Base-by-base conservation (phyloP, 2,888 invertebrate genomes). In the Steinernema carpocapsae region DNA sequence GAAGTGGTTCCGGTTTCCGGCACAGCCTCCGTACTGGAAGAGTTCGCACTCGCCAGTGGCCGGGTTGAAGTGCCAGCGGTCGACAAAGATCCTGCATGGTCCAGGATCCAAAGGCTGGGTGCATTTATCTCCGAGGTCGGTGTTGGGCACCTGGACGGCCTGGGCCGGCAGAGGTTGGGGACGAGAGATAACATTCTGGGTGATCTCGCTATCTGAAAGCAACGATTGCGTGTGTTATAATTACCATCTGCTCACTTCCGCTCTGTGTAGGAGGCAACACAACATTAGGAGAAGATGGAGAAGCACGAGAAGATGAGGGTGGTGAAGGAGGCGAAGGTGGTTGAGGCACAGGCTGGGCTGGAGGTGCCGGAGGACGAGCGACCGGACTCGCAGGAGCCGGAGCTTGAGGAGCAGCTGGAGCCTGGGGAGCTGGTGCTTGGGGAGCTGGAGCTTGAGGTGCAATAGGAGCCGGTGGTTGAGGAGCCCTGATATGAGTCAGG, bases 1-100 rank as follows among this genome's bases (percentile, higher is more conserved):
- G 81, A 87, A 87, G 76, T 87, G 87, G 74, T 87, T 87, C 26
- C 84, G 81, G 76, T 86, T 86, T 51, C 86, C 86, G 43, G 82
- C 84, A 73, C 87, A 86, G 59, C 87, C 86, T 59, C 84, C 84
- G 78, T 88, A 87, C 71, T 75, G 75, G 83, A 87, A 87, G 26
- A 83, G 79, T 70, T 85, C 85, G 74, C 87, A 87, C 17, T 78
- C 77, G 43, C 82, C 84, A 42, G 80, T 82, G 29, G 76, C 80
- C n/a, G 79, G 72, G 76, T 84, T 84, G 80, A 85, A 87, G 80
- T 83, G 85, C 84, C 85, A 87, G 14, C 87, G 80, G 43, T 82
- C 79, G 64, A 82, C 80, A 70, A 85, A 84, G 76, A 82, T 79
- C 43, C 79, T 82, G 80, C 87, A 87, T 43, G 87, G 85, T 79